A percentile compares a stretch with the other conserved stretches of the same genome.
Evolutionary conservation across 2,888 invertebrate genomes (phyloP).

Genomic region (Cataglyphis altisquamis): DNA sequence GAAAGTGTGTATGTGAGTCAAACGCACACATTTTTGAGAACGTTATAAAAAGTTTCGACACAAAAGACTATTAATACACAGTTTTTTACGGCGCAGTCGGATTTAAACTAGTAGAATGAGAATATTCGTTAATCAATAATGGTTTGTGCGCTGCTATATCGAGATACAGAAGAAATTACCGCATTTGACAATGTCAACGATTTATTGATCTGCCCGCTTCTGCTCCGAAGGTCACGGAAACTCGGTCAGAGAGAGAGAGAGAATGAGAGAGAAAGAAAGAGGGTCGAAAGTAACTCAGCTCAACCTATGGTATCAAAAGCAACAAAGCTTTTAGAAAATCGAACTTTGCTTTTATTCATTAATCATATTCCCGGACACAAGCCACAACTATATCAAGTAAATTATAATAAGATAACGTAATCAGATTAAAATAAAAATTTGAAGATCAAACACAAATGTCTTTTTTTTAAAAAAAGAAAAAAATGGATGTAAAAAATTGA

Average conservation of each 20-base stretch:
- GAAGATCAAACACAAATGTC: background rate
- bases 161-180: constrained; percentile 48
- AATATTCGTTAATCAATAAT: constrained; percentile 44
- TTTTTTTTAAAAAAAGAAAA: background rate
- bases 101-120: constrained; percentile 18
- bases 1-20: background rate
- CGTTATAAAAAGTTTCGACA: constrained; percentile 16
- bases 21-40: background rate
- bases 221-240: constrained; percentile 49
- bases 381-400: background rate
- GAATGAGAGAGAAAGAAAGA: too few relatives aligned
- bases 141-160: constrained; percentile 23
- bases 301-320: constrained; percentile 5
- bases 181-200: constrained; percentile 56
- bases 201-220: constrained; percentile 45
- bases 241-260: constrained; percentile 23
- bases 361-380: constrained; percentile 26
- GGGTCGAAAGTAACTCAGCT: constrained; percentile 20
- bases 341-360: constrained; percentile 37
- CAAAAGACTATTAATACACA: constrained; percentile 28
- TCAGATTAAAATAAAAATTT: background rate
- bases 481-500: background rate
- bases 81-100: background rate
- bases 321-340: constrained; percentile 23
- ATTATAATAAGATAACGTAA: constrained; percentile 5